Base-by-base conservation (phyloP, 2,888 invertebrate species). In the Psylliodes chrysocephalus region DNA sequence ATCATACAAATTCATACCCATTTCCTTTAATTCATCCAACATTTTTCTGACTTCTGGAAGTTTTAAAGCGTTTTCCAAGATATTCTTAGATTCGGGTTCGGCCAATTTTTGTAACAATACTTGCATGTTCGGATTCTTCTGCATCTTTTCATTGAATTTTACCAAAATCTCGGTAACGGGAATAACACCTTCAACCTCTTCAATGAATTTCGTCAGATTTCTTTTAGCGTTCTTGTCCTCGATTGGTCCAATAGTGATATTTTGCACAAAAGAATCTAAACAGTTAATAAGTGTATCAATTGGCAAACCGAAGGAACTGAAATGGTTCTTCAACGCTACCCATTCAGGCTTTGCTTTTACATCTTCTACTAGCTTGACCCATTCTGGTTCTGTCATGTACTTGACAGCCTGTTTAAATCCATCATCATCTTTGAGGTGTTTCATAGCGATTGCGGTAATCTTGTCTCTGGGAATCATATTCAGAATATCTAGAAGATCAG, bases 371-470 rank as follows among this genome's bases (percentile, higher is more conserved):
- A 71, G 38, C n/a, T 67, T 38, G 5, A 25, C 52, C 74, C 74
- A 76, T 44, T 75, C 73, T 5, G 66, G 60, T 15, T 66, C 53
- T 46, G 71, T 71, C 56, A 76, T 66, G 33, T 70, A 73, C 6
- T 61, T 55, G 2, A 76, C 46, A n/a, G 74, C 75, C 17, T 71
- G 68, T 30, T 61, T 66, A 46, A 76, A 73, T 12, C 67, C 72
- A n/a, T 68, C 64, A 49, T 75, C 75, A 8, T 49, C 67, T 30
- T 65, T 28, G 2, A 72, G 35, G 33, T 74, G 71, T 1, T 59
- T 14, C 14, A 64, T 17, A 12, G 68, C 67, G n/a, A 73, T 67
- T 60, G 65, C 64, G 2, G 67, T 56, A 5, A 75, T 54, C 35
- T 63, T 55, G 5, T 69, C 71, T 33, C 42, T 46, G 0, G 70